Conservation (phyloP, 2,113 vertebrate species). For the Microtus pennsylvanicus region DNA sequence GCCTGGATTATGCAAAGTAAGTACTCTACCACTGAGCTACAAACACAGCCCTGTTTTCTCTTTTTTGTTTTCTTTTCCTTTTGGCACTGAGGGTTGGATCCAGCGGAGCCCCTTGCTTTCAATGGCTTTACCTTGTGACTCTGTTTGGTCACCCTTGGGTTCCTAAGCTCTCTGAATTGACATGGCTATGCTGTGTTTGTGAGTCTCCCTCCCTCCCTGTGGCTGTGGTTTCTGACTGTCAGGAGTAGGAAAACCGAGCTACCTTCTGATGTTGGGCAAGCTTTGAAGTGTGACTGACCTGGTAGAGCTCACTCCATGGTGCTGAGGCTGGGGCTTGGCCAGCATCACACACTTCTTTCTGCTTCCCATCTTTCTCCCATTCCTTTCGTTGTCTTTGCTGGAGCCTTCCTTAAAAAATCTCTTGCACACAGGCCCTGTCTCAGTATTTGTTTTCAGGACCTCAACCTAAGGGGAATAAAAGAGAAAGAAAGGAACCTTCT, state of each 20-base stretch:
- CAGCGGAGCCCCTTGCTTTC: neutral
- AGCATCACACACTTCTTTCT: neutral
- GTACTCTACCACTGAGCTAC: neutral
- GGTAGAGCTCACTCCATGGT: neutral
- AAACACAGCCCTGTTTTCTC: neutral
- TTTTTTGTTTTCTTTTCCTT: neutral
- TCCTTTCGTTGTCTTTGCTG: neutral
- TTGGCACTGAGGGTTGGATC: neutral
- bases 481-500: neutral
- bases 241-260: neutral
- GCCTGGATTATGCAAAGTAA: neutral
- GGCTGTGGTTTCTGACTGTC: neutral
- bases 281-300: neutral
- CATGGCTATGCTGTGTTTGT: neutral
- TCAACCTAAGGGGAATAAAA: neutral
- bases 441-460: conserved; percentile 11
- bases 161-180: neutral
- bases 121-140: neutral
- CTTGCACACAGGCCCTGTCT: neutral
- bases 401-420: neutral
- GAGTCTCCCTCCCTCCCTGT: neutral
- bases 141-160: neutral
- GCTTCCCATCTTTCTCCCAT: neutral
- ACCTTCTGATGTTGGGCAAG: neutral
- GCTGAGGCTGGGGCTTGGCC: neutral